Conservation (phyloP, 1,140 invertebrate genomes). For the Luehdorfia chinensis region DNA sequence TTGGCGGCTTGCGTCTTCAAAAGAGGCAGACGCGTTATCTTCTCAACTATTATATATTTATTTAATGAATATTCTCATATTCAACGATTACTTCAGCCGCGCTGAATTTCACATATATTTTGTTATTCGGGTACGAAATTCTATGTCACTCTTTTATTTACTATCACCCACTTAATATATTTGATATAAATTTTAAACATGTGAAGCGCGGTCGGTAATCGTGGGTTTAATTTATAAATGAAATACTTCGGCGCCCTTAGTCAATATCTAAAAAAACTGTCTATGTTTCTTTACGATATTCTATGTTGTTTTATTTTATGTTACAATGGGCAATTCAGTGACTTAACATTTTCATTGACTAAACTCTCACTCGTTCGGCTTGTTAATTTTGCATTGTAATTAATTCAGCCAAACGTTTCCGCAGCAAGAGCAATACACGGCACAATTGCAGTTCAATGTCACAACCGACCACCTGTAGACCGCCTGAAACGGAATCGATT, state of each 20-base stretch:
- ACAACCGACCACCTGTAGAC: constrained; percentile 23
- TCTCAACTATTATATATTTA: constrained; percentile 26
- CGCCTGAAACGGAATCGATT: too few species aligned
- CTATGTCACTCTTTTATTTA: neutral
- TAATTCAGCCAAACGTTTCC: constrained; percentile 8
- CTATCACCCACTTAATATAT: neutral
- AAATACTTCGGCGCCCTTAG: too few species aligned
- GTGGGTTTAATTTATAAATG: neutral
- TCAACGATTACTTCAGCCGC: constrained; percentile 8
- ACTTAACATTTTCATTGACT: too few species aligned
- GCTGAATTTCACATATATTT: constrained; percentile 1
- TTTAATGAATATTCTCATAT: constrained; percentile 14
- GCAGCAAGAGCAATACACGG: neutral
- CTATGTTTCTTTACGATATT: too few species aligned
- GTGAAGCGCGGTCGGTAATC: neutral
- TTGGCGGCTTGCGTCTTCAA: constrained; percentile 56
- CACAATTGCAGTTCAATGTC: constrained; percentile 29
- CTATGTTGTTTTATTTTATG: too few species aligned
- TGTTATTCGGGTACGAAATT: constrained; percentile 5
- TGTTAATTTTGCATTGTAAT: constrained; percentile 1
- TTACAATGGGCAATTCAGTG: too few species aligned
- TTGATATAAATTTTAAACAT: neutral
- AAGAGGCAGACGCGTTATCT: constrained; percentile 35
- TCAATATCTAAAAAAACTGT: too few species aligned
- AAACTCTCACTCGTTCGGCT: neutral